phyloP scores from a whole-genome alignment of 1,140 invertebrate species.

The Ylistrum balloti region DNA sequence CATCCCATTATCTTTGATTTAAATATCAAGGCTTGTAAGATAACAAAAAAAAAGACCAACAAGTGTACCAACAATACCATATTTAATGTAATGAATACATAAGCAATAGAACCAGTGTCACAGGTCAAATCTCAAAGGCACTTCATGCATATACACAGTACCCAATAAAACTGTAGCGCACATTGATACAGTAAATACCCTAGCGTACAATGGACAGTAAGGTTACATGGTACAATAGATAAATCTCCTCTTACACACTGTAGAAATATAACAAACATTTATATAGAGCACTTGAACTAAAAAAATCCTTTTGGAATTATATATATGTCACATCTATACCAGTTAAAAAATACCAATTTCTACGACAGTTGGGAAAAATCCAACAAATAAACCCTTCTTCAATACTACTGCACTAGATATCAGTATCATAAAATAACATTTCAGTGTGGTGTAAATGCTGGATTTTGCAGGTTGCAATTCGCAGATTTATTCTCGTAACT shows the following conservation, averaged over 20 bases:
- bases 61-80: neutral
- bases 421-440: too few relatives aligned
- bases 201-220: conserved; percentile 16
- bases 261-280: neutral
- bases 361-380: too few relatives aligned
- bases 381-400: too few relatives aligned
- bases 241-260: neutral
- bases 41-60: neutral
- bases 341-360: too few relatives aligned
- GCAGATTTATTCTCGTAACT: too few relatives aligned
- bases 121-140: conserved; percentile 38
- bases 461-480: too few relatives aligned
- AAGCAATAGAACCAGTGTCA: conserved; percentile 32
- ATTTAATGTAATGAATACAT: conserved; percentile 25
- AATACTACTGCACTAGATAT: too few relatives aligned
- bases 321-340: too few relatives aligned
- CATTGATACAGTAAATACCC: conserved; percentile 23
- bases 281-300: neutral
- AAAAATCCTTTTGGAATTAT: neutral
- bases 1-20: too few relatives aligned
- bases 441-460: too few relatives aligned
- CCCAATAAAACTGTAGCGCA: conserved; percentile 32
- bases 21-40: too few relatives aligned
- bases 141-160: conserved; percentile 39
- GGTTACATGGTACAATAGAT: conserved; percentile 11